Conservation (phyloP, 2,888 invertebrate species). For the Drosophila infuscata region DNA sequence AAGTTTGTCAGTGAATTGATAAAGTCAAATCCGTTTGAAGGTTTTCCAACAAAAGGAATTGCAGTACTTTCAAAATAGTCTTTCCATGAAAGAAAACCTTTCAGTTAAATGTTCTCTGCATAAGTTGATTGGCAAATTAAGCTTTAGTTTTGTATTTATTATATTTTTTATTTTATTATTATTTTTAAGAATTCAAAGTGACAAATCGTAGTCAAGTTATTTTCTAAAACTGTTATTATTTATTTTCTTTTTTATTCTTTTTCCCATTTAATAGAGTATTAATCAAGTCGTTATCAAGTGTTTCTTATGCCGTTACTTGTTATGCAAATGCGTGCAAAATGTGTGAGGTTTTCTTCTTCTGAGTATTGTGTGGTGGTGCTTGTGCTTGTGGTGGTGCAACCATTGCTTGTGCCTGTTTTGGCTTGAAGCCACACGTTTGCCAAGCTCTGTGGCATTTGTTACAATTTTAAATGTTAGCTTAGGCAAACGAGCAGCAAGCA, state of each 20-base stretch:
- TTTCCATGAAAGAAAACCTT: neutral
- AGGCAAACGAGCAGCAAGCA: conserved; percentile 57
- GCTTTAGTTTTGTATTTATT: neutral
- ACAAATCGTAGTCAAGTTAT: too few species aligned
- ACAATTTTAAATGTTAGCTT: conserved; percentile 81
- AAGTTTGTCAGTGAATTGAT: neutral
- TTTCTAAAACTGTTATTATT: neutral
- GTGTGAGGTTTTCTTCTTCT: conserved; percentile 71
- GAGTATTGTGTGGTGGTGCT: conserved; percentile 36
- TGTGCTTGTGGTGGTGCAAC: conserved; percentile 44
- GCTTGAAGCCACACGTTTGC: conserved; percentile 77
- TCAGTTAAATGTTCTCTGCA: neutral
- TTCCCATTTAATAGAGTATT: conserved; percentile 46
- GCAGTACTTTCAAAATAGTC: neutral
- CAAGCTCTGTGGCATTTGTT: conserved; percentile 77
- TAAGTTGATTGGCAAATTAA: neutral
- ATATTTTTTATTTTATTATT: neutral
- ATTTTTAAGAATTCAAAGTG: neutral
- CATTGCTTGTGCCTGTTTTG: conserved; percentile 51
- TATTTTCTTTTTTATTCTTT: accelerated
- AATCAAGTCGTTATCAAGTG: conserved; percentile 9
- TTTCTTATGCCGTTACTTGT: conserved; percentile 53
- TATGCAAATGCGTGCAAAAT: conserved; percentile 80
- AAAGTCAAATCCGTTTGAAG: neutral
- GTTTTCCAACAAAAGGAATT: neutral